A percentile compares a stretch with the other conserved stretches of the same genome.
phyloP scores from a whole-genome alignment of 2,797 vertebrate species.

The Gastrophryne carolinensis region DNA sequence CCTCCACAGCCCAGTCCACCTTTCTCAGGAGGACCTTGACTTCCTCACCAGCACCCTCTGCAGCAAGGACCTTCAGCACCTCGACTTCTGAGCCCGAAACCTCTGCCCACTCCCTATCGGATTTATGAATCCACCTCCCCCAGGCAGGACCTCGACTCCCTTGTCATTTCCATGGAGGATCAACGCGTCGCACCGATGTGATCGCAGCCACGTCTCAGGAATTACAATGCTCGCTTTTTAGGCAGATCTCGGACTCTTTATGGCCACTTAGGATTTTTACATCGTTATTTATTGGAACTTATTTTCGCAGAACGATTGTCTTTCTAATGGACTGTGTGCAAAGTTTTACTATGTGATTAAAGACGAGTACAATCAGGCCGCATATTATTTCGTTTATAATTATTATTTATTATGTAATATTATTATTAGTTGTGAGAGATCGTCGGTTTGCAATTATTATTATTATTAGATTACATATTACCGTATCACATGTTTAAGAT shows the following conservation, averaged over 20 bases:
- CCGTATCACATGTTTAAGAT: not conserved
- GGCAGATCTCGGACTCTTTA: slow-evolving; percentile 59
- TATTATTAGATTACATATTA: not conserved
- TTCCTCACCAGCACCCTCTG: slow-evolving; percentile 90
- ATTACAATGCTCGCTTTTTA: slow-evolving; percentile 73
- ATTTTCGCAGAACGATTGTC: slow-evolving; percentile 96
- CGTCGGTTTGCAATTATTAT: not conserved
- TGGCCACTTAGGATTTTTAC: slow-evolving; percentile 93
- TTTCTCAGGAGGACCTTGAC: slow-evolving; percentile 92
- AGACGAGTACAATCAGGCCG: not conserved
- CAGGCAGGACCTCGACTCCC: too few relatives aligned
- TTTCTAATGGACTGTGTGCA: slow-evolving; percentile 72
- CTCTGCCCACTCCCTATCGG: slow-evolving; percentile 44
- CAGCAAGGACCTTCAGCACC: slow-evolving; percentile 84
- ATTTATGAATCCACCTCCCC: not conserved
- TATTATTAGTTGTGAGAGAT: not conserved
- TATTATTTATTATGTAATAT: not conserved
- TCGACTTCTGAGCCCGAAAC: slow-evolving; percentile 68
- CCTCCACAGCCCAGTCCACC: slow-evolving; percentile 82
- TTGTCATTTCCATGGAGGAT: too few relatives aligned
- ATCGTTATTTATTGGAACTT: slow-evolving; percentile 99
- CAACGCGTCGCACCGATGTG: too few relatives aligned
- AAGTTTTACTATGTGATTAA: slow-evolving; percentile 33
- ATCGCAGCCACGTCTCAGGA: slow-evolving; percentile 78
- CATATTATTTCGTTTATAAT: not conserved